Evolutionary conservation across 2,797 vertebrate species (phyloP), one percentile per base, ranked within the genome.

Genomic region (Steatocranus sp.): DNA sequence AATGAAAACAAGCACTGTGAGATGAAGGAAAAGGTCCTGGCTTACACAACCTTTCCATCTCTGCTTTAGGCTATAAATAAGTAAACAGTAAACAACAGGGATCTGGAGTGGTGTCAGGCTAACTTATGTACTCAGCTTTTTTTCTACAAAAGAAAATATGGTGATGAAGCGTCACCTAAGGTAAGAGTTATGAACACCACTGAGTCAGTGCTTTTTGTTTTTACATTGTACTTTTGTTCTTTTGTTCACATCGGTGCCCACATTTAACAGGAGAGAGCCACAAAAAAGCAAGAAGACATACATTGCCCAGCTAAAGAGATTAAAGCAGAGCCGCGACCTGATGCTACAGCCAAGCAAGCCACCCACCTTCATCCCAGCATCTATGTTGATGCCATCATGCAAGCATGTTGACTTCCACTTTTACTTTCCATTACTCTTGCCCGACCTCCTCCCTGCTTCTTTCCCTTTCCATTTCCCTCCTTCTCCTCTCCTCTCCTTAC

Each of bases 21-120:
- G 8, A 79, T 78, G 73, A 86, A 75, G 56, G 38, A 23, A 87
- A 79, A 81, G 80, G 76, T 87, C 84, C 68, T 85, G 87, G 91
- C 83, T 90, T 86, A 82, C 79, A 82, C 50, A 82, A 85, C 56
- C 80, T 86, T 77, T 88, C 77, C 66, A 82, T 87, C 25, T 76
- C 73, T 87, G 82, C 89, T 91, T 76, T 43, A 76, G 87, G 85
- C 85, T 83, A 87, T 88, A 90, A 94, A 94, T 81, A 91, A 90
- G 82, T 83, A 84, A 86, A 90, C 51, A 87, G 27, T 68, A 86
- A 87, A 89, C 85, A 85, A 84, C 86, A 30, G 76, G 68, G 82
- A 82, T 82, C 54, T 81, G 66, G 87, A 88, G 81, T 70, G 86
- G 82, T 87, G 87, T 86, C 85, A 84, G 75, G 58, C 15, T 75